Conservation (phyloP, 2,888 invertebrate genomes). For the Vanessa cardui region DNA sequence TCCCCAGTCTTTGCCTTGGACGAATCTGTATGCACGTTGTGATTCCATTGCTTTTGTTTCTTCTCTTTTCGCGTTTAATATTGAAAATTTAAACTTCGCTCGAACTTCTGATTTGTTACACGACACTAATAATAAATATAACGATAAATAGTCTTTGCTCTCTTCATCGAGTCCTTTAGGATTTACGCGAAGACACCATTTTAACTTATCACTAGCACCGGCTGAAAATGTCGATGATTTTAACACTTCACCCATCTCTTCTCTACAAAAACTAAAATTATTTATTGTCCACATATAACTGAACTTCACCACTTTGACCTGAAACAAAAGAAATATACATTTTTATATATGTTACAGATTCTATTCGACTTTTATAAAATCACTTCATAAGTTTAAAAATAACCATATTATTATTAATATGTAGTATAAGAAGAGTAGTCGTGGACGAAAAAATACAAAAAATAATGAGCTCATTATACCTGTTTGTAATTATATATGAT, state of each 20-base stretch:
- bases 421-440: not conserved
- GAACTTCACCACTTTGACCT: slow-evolving; percentile 99
- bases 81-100: slow-evolving; percentile 99
- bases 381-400: not conserved
- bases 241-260: slow-evolving; percentile 99
- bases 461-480: slow-evolving; percentile 8
- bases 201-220: slow-evolving; percentile 99
- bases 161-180: slow-evolving; percentile 99
- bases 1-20: slow-evolving; percentile 99
- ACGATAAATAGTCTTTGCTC: slow-evolving; percentile 99
- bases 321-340: slow-evolving; percentile 69
- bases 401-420: not conserved
- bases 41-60: slow-evolving; percentile 99
- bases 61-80: slow-evolving; percentile 99
- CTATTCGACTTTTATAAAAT: not conserved
- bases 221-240: slow-evolving; percentile 99
- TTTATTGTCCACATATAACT: slow-evolving; percentile 99
- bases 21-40: slow-evolving; percentile 98
- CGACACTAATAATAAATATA: slow-evolving; percentile 99
- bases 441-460: not conserved
- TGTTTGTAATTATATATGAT: slow-evolving; percentile 5
- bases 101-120: slow-evolving; percentile 99
- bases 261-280: slow-evolving; percentile 99
- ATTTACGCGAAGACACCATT: slow-evolving; percentile 99
- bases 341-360: not conserved